Percentiles rank a stretch among this genome's conserved stretches.
Evolutionary conservation across 1,140 invertebrate genomes (phyloP).

Genomic region (Heliconius melpomene): DNA sequence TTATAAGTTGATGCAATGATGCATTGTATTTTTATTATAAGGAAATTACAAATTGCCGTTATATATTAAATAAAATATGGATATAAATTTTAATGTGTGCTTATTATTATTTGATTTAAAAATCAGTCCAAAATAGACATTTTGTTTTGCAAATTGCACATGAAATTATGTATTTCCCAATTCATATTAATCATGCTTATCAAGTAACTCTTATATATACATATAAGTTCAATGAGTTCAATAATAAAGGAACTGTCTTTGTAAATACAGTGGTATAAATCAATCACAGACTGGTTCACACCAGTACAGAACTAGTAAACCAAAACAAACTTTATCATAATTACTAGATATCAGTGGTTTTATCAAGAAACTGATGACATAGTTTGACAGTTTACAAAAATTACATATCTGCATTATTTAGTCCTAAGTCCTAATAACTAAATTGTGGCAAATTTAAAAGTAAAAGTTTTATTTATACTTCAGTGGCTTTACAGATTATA

Average conservation of each 20-base stretch:
- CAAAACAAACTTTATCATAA: slow-evolving; percentile 4
- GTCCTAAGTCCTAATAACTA: neutral
- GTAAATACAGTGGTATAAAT: neutral
- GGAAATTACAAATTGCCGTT: neutral
- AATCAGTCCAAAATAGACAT: no score
- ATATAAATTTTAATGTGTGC: no score
- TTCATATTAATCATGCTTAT: neutral
- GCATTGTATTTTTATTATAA: neutral
- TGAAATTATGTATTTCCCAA: no score
- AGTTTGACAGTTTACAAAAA: neutral
- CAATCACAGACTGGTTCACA: slow-evolving; percentile 3
- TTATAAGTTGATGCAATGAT: neutral
- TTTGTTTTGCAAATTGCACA: no score
- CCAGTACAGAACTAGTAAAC: neutral
- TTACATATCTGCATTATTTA: neutral
- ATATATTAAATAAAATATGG: neutral
- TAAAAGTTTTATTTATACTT: neutral
- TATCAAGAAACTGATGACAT: slow-evolving; percentile 9
- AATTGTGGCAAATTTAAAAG: neutral
- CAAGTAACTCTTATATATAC: neutral
- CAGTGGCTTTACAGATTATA: neutral
- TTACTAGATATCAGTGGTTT: neutral
- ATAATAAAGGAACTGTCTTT: neutral
- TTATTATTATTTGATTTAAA: no score
- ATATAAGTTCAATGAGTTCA: slow-evolving; percentile 3